phyloP scores from a whole-genome alignment of 1,140 invertebrate genomes.

The Drosophila ercepeae region DNA sequence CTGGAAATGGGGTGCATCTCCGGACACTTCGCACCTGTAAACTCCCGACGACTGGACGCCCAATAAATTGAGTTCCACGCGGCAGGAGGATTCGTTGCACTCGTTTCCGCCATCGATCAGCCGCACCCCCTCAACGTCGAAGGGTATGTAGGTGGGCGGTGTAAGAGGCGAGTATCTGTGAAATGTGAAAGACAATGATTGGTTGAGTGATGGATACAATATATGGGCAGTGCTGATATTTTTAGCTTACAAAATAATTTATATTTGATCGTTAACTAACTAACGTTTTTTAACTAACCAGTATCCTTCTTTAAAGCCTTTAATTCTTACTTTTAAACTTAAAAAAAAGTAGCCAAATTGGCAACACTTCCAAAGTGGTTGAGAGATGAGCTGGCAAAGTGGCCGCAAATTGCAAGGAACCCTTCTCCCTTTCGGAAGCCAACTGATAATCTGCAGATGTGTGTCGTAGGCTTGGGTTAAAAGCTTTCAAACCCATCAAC shows the following conservation, averaged over 20 bases:
- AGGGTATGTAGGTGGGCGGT: conserved; percentile 68
- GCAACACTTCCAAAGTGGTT: conserved; percentile 5
- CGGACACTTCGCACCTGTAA: conserved; percentile 87
- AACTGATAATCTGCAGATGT: conserved; percentile 67
- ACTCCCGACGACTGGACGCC: conserved; percentile 85
- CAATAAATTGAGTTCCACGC: conserved; percentile 85
- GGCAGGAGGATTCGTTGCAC: conserved; percentile 84
- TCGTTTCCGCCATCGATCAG: conserved; percentile 90
- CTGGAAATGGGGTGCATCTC: conserved; percentile 86
- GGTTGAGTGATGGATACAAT: conserved; percentile 1
- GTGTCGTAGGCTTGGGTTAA: conserved; percentile 62
- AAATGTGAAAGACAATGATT: not conserved
- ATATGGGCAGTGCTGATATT: not conserved
- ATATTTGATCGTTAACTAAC: not conserved
- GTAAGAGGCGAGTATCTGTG: conserved; percentile 76
- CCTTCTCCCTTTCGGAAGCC: conserved; percentile 35
- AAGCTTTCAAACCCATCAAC: conserved; percentile 76
- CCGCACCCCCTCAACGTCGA: conserved; percentile 86
- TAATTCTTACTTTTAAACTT: too few species aligned
- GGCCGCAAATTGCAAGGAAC: conserved; percentile 62
- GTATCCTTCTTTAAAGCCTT: not conserved
- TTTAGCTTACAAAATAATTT: not conserved
- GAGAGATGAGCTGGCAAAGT: conserved; percentile 52
- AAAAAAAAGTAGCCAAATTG: conserved; percentile 7
- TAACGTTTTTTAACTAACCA: too few species aligned